Percentiles rank a stretch among this genome's conserved stretches.
Evolutionary conservation across 2,888 invertebrate species (phyloP).

Genomic region (Drosophila quinaria): DNA sequence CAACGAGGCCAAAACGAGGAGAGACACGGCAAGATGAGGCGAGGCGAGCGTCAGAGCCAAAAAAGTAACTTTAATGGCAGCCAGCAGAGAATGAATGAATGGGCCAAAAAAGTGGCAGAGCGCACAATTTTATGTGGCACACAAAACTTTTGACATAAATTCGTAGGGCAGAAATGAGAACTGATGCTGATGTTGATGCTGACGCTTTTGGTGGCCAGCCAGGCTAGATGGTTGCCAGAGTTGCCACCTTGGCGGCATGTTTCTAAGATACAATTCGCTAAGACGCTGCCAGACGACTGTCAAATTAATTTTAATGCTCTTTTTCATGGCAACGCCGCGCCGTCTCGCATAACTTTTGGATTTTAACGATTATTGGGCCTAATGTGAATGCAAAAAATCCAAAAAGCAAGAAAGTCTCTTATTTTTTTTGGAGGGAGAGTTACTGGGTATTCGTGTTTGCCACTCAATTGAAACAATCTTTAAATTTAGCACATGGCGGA

Average conservation of each 20-base stretch:
- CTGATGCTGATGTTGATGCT: conserved; percentile 72
- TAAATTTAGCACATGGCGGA: conserved; percentile 70
- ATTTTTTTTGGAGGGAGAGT: neutral
- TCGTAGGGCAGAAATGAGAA: conserved; percentile 69
- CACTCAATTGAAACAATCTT: conserved; percentile 70
- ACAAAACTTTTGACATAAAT: conserved; percentile 80
- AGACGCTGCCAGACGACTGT: conserved; percentile 68
- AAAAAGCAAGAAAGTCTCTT: neutral
- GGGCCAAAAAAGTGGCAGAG: conserved; percentile 40
- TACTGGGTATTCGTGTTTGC: conserved; percentile 5
- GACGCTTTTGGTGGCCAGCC: conserved; percentile 23
- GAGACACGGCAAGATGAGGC: neutral
- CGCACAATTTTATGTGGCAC: conserved; percentile 58
- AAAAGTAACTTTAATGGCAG: conserved; percentile 64
- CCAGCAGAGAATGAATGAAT: conserved; percentile 30
- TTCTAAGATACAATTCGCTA: conserved; percentile 35
- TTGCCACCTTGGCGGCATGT: conserved; percentile 67
- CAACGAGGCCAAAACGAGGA: conserved; percentile 39
- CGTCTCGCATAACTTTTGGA: conserved; percentile 72
- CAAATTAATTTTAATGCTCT: conserved; percentile 81
- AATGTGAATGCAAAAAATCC: conserved; percentile 61
- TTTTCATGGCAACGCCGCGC: conserved; percentile 67
- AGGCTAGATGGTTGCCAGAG: conserved; percentile 46
- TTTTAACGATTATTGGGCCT: conserved; percentile 80
- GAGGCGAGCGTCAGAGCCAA: conserved; percentile 35